Evolutionary conservation across 2,888 invertebrate genomes (phyloP).

Genomic region (Zhuqinia jingwanae): DNA sequence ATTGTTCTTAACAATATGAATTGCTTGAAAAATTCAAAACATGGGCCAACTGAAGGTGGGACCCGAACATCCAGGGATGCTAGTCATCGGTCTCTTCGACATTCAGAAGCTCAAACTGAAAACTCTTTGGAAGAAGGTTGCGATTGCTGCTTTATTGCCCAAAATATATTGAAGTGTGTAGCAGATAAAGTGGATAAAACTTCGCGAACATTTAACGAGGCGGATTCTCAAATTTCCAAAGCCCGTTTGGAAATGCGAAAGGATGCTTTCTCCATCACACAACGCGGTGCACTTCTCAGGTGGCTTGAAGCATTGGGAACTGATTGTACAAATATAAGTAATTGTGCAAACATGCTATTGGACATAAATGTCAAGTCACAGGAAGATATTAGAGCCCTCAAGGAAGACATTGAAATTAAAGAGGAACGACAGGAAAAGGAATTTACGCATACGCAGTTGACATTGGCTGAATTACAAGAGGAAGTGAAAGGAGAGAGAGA

Average conservation of each 20-base stretch:
- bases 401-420: slow-evolving; percentile 60
- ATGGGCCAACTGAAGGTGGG: not conserved
- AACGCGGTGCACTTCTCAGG: slow-evolving; percentile 57
- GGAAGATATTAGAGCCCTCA: slow-evolving; percentile 51
- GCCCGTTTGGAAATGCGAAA: slow-evolving; percentile 44
- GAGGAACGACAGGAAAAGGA: slow-evolving; percentile 47
- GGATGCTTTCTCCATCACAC: slow-evolving; percentile 56
- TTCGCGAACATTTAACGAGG: slow-evolving; percentile 41
- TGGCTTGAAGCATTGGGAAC: slow-evolving; percentile 60
- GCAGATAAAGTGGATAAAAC: slow-evolving; percentile 53
- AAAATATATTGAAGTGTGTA: slow-evolving; percentile 64
- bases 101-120: slow-evolving; percentile 61
- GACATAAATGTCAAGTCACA: slow-evolving; percentile 66
- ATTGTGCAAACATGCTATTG: slow-evolving; percentile 61
- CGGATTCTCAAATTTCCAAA: slow-evolving; percentile 51
- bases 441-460: not conserved
- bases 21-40: slow-evolving; percentile 16
- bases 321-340: slow-evolving; percentile 46
- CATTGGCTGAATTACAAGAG: slow-evolving; percentile 1
- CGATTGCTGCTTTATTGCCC: slow-evolving; percentile 62
- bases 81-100: slow-evolving; percentile 19
- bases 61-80: not conserved
- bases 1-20: slow-evolving; percentile 58
- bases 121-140: slow-evolving; percentile 44
- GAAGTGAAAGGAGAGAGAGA: slow-evolving; percentile 45